Percentiles rank a stretch among this genome's conserved stretches.
Evolutionary conservation across 2,113 vertebrate genomes (phyloP).

Genomic region (Capricornis sumatraensis): DNA sequence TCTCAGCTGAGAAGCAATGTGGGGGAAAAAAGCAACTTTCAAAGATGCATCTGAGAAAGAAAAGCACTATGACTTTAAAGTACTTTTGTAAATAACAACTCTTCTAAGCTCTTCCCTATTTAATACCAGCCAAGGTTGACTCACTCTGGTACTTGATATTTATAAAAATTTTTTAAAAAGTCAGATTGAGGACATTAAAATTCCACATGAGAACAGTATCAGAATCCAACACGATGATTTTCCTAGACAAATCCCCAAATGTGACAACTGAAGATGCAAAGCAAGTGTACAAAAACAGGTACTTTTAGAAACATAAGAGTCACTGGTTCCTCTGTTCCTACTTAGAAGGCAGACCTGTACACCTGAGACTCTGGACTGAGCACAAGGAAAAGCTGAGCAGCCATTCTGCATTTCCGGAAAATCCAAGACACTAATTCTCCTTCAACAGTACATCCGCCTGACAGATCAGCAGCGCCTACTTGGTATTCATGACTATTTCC

Average conservation of each 20-base stretch:
- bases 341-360: neutral
- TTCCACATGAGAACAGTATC: neutral
- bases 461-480: neutral
- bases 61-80: neutral
- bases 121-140: neutral
- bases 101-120: neutral
- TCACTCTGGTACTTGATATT: neutral
- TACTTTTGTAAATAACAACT: neutral
- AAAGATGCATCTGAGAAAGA: neutral
- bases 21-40: neutral
- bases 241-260: neutral
- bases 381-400: neutral
- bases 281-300: neutral
- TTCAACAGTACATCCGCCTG: constrained; percentile 48
- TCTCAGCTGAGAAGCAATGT: neutral
- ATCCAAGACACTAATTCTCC: constrained; percentile 24
- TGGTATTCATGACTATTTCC: neutral
- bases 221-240: neutral
- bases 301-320: constrained; percentile 33
- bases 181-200: neutral
- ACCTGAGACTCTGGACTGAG: constrained; percentile 44
- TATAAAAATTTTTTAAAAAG: neutral
- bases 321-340: constrained; percentile 17
- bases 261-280: neutral
- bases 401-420: constrained; percentile 33